Evolutionary conservation across 2,888 invertebrate genomes (phyloP), one percentile per base, ranked within the genome.

Genomic region (Harpagoxenus sublaevis): DNA sequence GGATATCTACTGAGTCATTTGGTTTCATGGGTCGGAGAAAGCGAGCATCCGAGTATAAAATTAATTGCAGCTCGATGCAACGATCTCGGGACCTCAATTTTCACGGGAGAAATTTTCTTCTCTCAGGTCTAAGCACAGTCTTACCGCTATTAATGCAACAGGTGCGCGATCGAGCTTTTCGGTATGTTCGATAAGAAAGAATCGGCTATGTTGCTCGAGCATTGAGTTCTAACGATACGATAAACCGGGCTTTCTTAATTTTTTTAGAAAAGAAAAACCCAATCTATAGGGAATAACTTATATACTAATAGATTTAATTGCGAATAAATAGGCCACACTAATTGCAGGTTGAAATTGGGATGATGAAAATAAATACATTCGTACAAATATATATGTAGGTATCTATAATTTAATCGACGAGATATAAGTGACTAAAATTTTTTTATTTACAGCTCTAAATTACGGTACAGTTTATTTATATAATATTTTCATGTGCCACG

Each of bases 81-180:
- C 60, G 39, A 71, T 79, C 79, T 48, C 48, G 18, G 23, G 23
- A 60, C 28, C 45, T 79, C 45, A 70, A 79, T 79, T 79, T 79
- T 79, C 23, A 23, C 57, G 71, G 18, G 57, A 70, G 60, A 79
- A 70, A 70, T 48, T 79, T 79, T 79, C 39, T 79, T 79, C 62
- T 71, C 71, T 71, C 48, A 31, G 8, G 15, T 31, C n/a, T 79
- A 71, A 79, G 71, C 79, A 79, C 71, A 71, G 39, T 79, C 62
- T 71, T 79, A 45, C 8, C 48, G 53, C 79, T 60, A 79, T 79
- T 79, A 79, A 71, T 18, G 79, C 79, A 79, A 79, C 79, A 79
- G 79, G 79, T 79, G 79, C 60, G 71, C 79, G 48, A 79, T 70
- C 57, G 45, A 12, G 48, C 57, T 55, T 18, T 55, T 60, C 35